Evolutionary conservation across 1,140 invertebrate genomes (phyloP).

Genomic region (Eupeodes corollae): DNA sequence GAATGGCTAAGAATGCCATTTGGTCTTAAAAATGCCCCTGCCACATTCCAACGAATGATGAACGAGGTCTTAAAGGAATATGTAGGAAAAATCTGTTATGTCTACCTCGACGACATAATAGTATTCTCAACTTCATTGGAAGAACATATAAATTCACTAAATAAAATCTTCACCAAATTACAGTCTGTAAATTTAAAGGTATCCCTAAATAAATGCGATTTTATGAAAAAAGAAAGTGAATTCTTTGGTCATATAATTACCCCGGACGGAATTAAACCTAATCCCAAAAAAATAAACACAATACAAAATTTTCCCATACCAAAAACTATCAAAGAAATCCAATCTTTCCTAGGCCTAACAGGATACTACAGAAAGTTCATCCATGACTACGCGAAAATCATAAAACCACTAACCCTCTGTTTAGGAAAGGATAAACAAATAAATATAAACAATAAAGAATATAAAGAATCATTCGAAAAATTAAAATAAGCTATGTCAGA

Average conservation of each 20-base stretch:
- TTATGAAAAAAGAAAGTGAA: conserved; percentile 15
- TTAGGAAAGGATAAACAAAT: conserved; percentile 5
- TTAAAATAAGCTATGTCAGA: conserved; percentile 3
- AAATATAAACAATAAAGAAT: not conserved
- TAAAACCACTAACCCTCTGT: conserved; percentile 5
- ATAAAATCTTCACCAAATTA: not conserved
- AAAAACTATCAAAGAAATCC: too few species aligned
- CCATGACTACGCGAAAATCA: too few species aligned
- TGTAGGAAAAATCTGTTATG: conserved; percentile 6
- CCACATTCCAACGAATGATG: conserved; percentile 16
- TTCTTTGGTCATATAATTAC: conserved; percentile 27
- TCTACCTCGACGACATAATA: conserved; percentile 22
- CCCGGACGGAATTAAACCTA: conserved; percentile 3
- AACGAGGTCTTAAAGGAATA: conserved; percentile 12
- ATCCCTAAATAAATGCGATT: conserved; percentile 4
- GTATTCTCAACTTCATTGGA: conserved; percentile 14
- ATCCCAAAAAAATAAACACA: conserved; percentile 16
- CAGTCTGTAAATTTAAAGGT: conserved; percentile 9
- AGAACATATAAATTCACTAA: conserved; percentile 6
- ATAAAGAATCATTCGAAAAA: not conserved
- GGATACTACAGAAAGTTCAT: too few species aligned
- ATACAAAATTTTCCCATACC: conserved; percentile 4
- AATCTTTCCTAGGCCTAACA: too few species aligned
- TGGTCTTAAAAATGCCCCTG: conserved; percentile 29
- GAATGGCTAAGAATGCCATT: conserved; percentile 38